Conservation (phyloP, 92 coral and sea anemone genomes). For the Actinernus sp. region DNA sequence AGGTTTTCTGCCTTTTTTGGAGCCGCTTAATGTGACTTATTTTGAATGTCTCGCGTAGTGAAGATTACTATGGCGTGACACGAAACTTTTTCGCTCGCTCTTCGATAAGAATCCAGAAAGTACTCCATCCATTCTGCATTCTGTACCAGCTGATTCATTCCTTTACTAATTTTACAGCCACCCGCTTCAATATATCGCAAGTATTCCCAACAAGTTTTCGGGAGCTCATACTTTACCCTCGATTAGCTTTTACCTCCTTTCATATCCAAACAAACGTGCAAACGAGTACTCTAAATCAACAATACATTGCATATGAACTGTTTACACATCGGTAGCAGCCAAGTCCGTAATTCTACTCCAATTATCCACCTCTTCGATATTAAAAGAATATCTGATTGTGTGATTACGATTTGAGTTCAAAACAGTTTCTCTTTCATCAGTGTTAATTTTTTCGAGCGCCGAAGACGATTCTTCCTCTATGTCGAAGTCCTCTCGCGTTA, state of each 20-base stretch:
- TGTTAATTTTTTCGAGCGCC: constrained; percentile 9
- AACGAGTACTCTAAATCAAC: constrained; percentile 10
- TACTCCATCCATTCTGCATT: too few relatives aligned
- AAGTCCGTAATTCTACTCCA: constrained; percentile 28
- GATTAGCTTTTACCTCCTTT: constrained; percentile 9
- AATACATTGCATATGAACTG: constrained; percentile 5
- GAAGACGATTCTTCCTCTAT: constrained; percentile 18
- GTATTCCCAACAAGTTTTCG: neutral
- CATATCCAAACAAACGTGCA: constrained; percentile 21
- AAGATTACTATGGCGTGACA: too few relatives aligned
- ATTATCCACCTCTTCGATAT: constrained; percentile 34
- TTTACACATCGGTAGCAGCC: constrained; percentile 33
- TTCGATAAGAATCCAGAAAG: too few relatives aligned
- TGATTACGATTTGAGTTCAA: constrained; percentile 6
- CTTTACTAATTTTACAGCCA: too few relatives aligned
- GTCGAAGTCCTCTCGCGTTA: constrained; percentile 19
- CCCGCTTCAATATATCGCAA: too few relatives aligned
- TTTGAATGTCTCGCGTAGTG: too few relatives aligned
- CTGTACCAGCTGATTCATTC: too few relatives aligned
- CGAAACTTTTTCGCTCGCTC: too few relatives aligned
- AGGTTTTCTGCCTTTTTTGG: too few relatives aligned
- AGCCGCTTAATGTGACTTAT: too few relatives aligned
- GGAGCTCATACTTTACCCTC: neutral
- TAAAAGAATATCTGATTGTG: constrained; percentile 15
- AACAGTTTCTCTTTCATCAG: constrained; percentile 5